Percentiles rank a stretch among this genome's conserved stretches.
Conservation (phyloP, 2,797 vertebrate genomes). For the Mus minutoides region DNA sequence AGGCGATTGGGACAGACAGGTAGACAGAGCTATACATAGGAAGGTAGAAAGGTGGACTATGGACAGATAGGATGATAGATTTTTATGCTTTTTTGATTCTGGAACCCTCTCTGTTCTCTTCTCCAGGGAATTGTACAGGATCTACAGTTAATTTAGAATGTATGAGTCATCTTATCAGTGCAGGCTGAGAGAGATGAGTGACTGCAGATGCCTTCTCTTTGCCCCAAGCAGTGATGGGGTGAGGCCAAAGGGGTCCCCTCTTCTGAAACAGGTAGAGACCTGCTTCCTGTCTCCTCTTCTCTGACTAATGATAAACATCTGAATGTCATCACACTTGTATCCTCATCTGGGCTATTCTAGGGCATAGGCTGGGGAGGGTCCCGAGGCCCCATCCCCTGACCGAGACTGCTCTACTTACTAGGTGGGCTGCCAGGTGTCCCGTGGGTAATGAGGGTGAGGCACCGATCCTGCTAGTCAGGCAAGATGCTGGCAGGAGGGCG, state of each 20-base stretch:
- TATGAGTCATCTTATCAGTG: background rate
- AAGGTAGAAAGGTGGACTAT: background rate
- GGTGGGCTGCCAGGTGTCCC: constrained; percentile 41
- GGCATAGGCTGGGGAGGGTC: constrained; percentile 56
- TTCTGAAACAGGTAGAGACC: background rate
- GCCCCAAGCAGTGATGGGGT: background rate
- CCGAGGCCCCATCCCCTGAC: background rate
- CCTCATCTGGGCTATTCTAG: constrained; percentile 51
- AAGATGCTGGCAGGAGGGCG: constrained; percentile 68
- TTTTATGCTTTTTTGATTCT: constrained; percentile 11
- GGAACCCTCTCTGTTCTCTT: background rate
- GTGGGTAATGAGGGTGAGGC: constrained; percentile 68
- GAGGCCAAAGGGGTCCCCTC: background rate
- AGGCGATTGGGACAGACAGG: background rate
- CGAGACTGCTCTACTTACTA: background rate
- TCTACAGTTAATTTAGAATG: background rate
- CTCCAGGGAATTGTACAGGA: background rate
- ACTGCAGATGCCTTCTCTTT: background rate
- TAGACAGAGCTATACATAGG: background rate
- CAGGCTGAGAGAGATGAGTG: background rate
- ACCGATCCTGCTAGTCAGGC: constrained; percentile 75
- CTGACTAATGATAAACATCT: background rate
- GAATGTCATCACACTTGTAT: background rate
- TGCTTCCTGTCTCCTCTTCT: background rate
- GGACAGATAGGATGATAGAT: background rate